Percentiles rank a stretch among this genome's conserved stretches.
These are phyloP conservation scores for Micromys minutus DNA, from an alignment of 2,113 vertebrate species.

Conservation along the genomic window DNA sequence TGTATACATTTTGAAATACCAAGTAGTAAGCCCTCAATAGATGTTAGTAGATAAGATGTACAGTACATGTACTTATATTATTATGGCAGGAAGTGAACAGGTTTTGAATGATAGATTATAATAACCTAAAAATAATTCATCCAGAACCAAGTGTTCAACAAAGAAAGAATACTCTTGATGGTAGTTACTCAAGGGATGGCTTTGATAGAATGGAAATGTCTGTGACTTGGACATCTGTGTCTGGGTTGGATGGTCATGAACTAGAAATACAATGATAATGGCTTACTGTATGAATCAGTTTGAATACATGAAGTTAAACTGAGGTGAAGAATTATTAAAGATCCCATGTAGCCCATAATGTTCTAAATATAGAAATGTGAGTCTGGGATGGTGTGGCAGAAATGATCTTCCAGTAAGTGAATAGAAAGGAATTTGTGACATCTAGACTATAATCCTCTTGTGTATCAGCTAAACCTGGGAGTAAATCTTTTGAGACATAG, in stretches of 20 bases:
- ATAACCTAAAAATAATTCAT: neutral
- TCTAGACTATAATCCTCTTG: neutral
- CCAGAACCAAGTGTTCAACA: neutral
- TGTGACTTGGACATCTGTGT: neutral
- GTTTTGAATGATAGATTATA: neutral
- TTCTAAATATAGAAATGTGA: neutral
- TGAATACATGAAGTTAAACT: neutral
- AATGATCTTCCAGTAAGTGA: neutral
- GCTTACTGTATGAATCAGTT: neutral
- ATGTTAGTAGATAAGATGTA: neutral
- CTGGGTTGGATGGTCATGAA: neutral
- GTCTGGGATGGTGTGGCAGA: neutral
- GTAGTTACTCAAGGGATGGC: neutral
- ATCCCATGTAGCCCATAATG: neutral
- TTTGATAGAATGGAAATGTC: neutral
- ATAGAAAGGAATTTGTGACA: neutral
- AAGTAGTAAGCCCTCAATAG: neutral
- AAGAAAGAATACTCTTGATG: neutral
- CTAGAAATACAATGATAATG: neutral
- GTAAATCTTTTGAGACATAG: neutral
- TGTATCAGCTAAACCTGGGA: neutral
- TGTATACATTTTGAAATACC: neutral
- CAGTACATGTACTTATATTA: neutral
- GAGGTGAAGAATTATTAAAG: neutral
- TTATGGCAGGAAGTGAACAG: neutral